Evolutionary conservation across 2,888 invertebrate genomes (phyloP), one percentile per base, ranked within the genome.

Genomic region (Lingula anatina): DNA sequence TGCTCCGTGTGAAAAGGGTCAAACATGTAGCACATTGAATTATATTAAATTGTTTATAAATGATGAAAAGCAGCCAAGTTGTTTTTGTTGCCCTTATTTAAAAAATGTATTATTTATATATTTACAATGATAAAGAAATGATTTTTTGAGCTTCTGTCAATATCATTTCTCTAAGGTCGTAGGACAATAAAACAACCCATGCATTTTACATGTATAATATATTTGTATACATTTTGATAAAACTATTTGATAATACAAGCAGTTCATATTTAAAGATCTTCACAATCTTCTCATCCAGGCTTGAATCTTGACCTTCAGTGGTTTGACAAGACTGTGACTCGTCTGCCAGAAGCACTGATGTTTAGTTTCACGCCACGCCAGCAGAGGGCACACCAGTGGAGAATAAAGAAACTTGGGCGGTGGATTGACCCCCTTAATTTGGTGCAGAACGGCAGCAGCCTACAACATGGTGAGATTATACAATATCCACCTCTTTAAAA

Each of bases 321-420:
- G 67, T 66, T 66, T 53, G 55, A 61, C 38, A 72, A 72, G 53
- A 59, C 59, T 1, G 61, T 66, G 2, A 72, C 72, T 23, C 54
- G 72, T 1, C 51, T 71, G 24, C 68, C 70, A 21, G 72, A 72
- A 51, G 61, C 67, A 3, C 49, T 71, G 26, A 62, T 60, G 43
- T 60, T 65, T 46, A 51, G 53, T n/a, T 70, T 72, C 43, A 50
- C 49, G 46, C 66, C 69, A 1, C 49, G 46, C 5, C 47, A 51
- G 15, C 47, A 51, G 44, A 44, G 51, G 0, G 38, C 40, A 15
- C 43, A 54, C 31, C 50, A 50, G 23, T 69, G 66, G 65, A 49
- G 43, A 41, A 40, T 71, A 27, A 56, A 60, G 37, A 71, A 71
- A 51, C 54, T 67, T 41, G 62, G 63, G 12, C 56, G 56, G n/a